Conservation (phyloP, 2,797 vertebrate species). For the Nannoperca obscura region DNA sequence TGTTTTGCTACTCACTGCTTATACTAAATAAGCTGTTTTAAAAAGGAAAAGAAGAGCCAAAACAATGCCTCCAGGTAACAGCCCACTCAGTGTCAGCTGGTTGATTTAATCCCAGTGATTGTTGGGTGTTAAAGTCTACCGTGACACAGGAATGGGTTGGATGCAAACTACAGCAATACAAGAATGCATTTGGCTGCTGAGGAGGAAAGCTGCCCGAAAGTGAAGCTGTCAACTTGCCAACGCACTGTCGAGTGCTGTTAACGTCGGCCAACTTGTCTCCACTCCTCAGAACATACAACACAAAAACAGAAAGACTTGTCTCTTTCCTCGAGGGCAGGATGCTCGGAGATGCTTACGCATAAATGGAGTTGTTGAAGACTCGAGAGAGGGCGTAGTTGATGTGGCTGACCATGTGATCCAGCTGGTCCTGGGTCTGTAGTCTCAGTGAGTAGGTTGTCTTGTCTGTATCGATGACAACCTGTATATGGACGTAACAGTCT, state of each 20-base stretch:
- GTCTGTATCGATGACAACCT: constrained; percentile 93
- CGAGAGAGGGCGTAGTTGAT: constrained; percentile 91
- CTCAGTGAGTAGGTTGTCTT: constrained; percentile 88
- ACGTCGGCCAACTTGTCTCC: constrained; percentile 47
- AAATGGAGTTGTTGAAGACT: constrained; percentile 91
- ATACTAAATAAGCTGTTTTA: constrained; percentile 41
- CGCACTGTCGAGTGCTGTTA: constrained; percentile 53
- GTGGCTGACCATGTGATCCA: constrained; percentile 89
- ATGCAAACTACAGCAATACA: constrained; percentile 49
- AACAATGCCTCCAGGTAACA: constrained; percentile 50
- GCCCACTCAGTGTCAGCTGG: constrained; percentile 59
- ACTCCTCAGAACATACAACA: constrained; percentile 24
- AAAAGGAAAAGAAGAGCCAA: constrained; percentile 19
- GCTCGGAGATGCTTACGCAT: constrained; percentile 80
- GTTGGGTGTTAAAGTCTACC: constrained; percentile 48
- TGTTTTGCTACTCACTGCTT: constrained; percentile 31
- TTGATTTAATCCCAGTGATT: constrained; percentile 67
- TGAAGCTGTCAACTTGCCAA: constrained; percentile 57
- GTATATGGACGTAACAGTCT: background rate
- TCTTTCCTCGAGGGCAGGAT: background rate
- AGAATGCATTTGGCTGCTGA: constrained; percentile 52
- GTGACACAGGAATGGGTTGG: constrained; percentile 56
- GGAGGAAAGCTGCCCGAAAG: constrained; percentile 42
- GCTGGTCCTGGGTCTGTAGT: constrained; percentile 88
- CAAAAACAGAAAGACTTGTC: constrained; percentile 29